Conservation (phyloP, 2,888 invertebrate species). For the Galerucella nymphaeae region DNA sequence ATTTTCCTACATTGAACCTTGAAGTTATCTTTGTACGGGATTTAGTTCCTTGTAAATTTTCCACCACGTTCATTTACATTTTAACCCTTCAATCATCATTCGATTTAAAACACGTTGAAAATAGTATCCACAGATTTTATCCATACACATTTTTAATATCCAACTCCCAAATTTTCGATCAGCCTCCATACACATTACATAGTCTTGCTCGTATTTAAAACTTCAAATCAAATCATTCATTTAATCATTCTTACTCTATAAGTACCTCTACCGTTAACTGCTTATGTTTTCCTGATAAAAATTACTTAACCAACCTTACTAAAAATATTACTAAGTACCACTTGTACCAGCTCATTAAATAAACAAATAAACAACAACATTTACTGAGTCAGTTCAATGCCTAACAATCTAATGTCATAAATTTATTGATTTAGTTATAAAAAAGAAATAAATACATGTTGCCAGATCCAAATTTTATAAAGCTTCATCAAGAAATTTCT, state of each 20-base stretch:
- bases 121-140: too few relatives aligned
- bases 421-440: conserved; percentile 2
- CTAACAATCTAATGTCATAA: conserved; percentile 1
- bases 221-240: too few relatives aligned
- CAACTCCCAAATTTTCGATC: too few relatives aligned
- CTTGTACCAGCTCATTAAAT: neutral
- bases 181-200: too few relatives aligned
- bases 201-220: too few relatives aligned
- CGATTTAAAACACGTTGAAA: too few relatives aligned
- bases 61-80: too few relatives aligned
- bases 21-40: too few relatives aligned
- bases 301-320: conserved; percentile 33
- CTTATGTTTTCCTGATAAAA: conserved; percentile 10
- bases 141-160: too few relatives aligned
- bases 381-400: neutral
- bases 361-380: conserved; percentile 8
- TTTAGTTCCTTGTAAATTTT: too few relatives aligned
- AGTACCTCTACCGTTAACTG: neutral
- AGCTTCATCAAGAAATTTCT: neutral
- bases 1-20: too few relatives aligned
- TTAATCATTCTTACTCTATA: neutral
- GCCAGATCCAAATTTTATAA: neutral
- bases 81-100: too few relatives aligned
- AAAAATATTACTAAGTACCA: conserved; percentile 22
- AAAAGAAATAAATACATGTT: neutral